Evolutionary conservation across 2,797 vertebrate genomes (phyloP), one percentile per base, ranked within the genome.

Genomic region (Echiichthys vipera): DNA sequence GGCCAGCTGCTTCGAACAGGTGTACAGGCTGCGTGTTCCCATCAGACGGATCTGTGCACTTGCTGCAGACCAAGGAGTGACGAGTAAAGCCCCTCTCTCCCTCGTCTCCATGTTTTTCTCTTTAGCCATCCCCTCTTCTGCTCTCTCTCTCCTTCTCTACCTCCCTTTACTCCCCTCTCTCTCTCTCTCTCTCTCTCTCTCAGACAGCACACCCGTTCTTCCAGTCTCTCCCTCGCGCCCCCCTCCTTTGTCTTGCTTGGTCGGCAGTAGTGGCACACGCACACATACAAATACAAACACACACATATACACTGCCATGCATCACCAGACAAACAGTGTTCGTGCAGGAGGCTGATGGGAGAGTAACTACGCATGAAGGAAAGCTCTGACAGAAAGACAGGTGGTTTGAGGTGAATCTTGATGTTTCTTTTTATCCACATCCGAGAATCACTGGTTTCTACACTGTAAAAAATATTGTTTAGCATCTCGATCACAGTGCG

Each of bases 1-100:
- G 84, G 90, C 95, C 97, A 99, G 97, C 96, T 98, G 97, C 94
- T 93, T 91, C 51, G 94, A 97, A 96, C 97, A 98, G 96, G 96
- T 98, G 97, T 96, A 95, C 93, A 77, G 95, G 92, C 95, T 93
- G 95, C 92, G 94, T 92, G 95, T 61, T 92, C 88, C 95, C 94
- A 94, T 95, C 93, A 93, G 96, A 96, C 92, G 92, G 94, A 95
- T 96, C 93, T 93, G 91, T 86, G 81, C 95, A 84, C 94, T 97
- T 98, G 97, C 96, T 94, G 88, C 75, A 77, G 85, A 95, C 96
- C 97, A 97, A 91, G 86, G 71, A 75, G 89, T 94, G 95, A 95
- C 95, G 94, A 95, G 94, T 96, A 95, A 95, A 94, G 39, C 74
- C 45, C 61, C 47, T 53, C 51, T 46, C 68, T 46, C 69, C 75